Evolutionary conservation across 1,140 invertebrate genomes (phyloP), one percentile per base, ranked within the genome.

Genomic region (Musca vetustissima): DNA sequence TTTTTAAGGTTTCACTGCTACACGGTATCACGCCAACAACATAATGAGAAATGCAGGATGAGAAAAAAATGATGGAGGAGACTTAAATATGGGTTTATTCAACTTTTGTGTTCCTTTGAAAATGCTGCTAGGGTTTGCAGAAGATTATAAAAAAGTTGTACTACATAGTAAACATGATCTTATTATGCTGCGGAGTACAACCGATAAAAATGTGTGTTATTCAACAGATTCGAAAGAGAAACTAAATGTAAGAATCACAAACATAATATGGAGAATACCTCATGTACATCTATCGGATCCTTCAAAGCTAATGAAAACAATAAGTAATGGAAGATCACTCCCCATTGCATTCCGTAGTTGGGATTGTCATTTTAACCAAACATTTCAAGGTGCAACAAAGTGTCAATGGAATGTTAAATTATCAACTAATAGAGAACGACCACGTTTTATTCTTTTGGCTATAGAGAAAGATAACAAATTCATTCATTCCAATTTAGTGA

Each of bases 121-220:
- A 59, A 70, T 80, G 57, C 49, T 84, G 1, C 69, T 84, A 1
- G 82, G 83, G 14, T 84, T 85, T 74, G 80, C 80, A 57, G 82
- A 85, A 75, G 83, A 85, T 74, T 85, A 83, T 75, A 73, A 74
- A 64, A 80, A 81, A 75, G 78, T 85, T 50, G 71, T 85, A 21
- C 53, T 83, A 7, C 84, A 85, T 72, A 74, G 73, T 66, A 82
- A 83, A 73, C 83, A 84, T 74, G 83, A 85, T 73, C 66, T 85
- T 19, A 77, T 85, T 74, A 70, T 85, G 24, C 78, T 78, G 28
- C 72, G 82, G 70, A 57, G 76, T 13, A 79, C 73, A 32, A 75
- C 64, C 7, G 76, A 84, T 76, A 22, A 32, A 49, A 57, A 68
- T 66, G 59, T 17, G 61, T 64, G 36, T 36, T 59, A 75, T 6